Conservation (phyloP, 2,113 vertebrate species). For the Melanotaenia duboulayi region DNA sequence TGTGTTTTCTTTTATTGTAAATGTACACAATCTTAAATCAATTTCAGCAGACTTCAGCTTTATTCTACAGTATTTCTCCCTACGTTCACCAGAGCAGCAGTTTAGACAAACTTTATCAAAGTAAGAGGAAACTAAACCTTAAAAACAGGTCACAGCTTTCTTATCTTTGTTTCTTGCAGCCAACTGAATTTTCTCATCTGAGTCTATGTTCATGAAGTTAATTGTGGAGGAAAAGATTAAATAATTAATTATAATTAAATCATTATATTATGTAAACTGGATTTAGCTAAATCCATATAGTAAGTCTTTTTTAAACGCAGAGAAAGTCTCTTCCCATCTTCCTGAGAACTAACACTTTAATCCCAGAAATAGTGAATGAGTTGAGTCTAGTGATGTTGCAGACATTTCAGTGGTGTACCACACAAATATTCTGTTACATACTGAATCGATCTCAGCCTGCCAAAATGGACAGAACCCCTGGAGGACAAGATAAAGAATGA, state of each 20-base stretch:
- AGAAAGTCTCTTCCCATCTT: background rate
- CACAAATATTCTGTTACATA: background rate
- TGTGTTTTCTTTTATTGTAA: too few relatives aligned
- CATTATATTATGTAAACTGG: too few relatives aligned
- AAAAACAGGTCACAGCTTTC: background rate
- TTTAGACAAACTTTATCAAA: background rate
- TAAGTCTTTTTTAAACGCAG: too few relatives aligned
- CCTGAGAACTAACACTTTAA: background rate
- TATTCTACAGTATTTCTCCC: too few relatives aligned
- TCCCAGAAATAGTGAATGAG: background rate
- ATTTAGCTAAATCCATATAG: too few relatives aligned
- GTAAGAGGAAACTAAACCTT: background rate
- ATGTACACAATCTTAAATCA: too few relatives aligned
- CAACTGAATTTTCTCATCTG: background rate
- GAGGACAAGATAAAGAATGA: slow-evolving; percentile 19
- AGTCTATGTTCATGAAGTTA: too few relatives aligned
- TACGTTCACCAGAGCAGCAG: too few relatives aligned
- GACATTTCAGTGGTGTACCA: background rate
- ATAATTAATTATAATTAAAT: too few relatives aligned
- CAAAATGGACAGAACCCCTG: background rate
- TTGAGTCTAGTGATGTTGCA: background rate
- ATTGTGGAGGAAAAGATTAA: too few relatives aligned
- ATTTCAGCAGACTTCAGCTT: too few relatives aligned
- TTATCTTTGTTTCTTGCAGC: background rate
- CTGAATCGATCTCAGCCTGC: background rate